Conservation (phyloP, 2,113 vertebrate genomes). For the Lycaon pictus region DNA sequence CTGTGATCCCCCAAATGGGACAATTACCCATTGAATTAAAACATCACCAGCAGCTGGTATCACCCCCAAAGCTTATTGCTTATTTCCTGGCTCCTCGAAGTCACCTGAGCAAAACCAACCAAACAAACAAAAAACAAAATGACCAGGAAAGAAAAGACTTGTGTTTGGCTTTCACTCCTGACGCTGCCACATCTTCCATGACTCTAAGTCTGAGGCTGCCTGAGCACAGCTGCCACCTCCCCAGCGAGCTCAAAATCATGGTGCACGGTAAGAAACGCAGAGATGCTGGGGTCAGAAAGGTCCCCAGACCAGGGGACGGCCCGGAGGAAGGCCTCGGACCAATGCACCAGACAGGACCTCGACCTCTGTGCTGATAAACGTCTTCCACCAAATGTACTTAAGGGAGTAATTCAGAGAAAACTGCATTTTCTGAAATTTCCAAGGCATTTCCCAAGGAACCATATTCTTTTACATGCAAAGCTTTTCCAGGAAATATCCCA, state of each 20-base stretch:
- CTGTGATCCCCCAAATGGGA: background rate
- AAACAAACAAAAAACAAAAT: background rate
- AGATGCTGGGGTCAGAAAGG: background rate
- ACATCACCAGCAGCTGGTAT: background rate
- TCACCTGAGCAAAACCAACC: background rate
- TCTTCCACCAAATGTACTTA: background rate
- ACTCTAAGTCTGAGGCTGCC: background rate
- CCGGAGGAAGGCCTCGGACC: background rate
- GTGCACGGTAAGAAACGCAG: background rate
- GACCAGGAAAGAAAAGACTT: background rate
- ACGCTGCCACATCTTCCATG: background rate
- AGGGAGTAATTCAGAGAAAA: background rate
- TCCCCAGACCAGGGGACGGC: background rate
- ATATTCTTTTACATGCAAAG: background rate
- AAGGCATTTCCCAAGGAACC: background rate
- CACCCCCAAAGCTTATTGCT: background rate
- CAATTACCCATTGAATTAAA: constrained; percentile 31
- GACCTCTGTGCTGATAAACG: background rate
- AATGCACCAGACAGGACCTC: background rate
- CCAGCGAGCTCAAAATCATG: background rate
- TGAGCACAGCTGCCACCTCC: background rate
- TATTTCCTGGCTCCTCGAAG: background rate
- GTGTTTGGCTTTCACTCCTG: background rate
- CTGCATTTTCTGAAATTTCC: background rate
- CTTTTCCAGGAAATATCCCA: background rate